A percentile compares a stretch with the other conserved stretches of the same genome.
phyloP scores from a whole-genome alignment of 2,113 vertebrate genomes.

The Dicentrarchus labrax region DNA sequence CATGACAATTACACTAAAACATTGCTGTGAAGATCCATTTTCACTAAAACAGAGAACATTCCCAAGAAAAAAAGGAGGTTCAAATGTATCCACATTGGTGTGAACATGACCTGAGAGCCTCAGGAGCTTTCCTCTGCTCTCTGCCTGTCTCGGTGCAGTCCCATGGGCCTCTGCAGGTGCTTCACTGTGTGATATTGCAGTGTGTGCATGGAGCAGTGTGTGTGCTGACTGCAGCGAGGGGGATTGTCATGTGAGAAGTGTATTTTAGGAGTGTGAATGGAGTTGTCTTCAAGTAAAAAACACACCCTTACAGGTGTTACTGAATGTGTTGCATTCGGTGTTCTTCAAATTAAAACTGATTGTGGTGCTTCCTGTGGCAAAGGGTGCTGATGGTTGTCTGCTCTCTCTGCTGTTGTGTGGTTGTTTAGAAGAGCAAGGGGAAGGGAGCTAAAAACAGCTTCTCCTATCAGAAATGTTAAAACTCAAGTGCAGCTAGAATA shows the following conservation, averaged over 20 bases:
- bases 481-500: background rate
- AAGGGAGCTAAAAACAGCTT: background rate
- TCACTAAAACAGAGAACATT: background rate
- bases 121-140: background rate
- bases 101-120: background rate
- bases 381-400: no score
- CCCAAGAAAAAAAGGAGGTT: background rate
- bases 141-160: background rate
- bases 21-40: background rate
- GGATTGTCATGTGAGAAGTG: background rate
- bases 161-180: constrained; percentile 11
- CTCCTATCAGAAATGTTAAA: background rate
- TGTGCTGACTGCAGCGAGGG: background rate
- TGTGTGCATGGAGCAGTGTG: background rate
- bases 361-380: background rate
- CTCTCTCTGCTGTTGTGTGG: background rate
- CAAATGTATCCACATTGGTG: background rate
- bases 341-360: background rate
- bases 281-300: background rate
- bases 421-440: background rate
- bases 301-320: background rate
- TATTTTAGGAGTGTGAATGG: background rate
- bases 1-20: background rate
- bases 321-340: background rate
- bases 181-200: background rate